A percentile compares a stretch with the other conserved stretches of the same genome.
phyloP scores from a whole-genome alignment of 2,797 vertebrate species.

The Phataginus tricuspis region DNA sequence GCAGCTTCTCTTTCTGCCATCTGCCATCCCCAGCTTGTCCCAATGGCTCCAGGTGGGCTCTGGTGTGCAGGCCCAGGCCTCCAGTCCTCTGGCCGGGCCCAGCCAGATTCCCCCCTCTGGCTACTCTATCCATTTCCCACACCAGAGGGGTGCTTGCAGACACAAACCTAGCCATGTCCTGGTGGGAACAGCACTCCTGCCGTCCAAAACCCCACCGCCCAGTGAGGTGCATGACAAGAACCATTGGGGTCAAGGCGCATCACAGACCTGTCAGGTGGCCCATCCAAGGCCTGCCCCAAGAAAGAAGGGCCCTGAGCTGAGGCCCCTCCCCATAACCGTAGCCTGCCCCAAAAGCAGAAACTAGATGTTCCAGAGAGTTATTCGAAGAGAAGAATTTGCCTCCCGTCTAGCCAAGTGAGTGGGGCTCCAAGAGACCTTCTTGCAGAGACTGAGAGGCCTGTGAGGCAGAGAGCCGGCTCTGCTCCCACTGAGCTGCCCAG shows the following conservation, averaged over 20 bases:
- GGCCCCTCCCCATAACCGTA: background rate
- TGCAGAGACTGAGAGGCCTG: background rate
- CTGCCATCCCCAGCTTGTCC: background rate
- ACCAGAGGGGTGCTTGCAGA: background rate
- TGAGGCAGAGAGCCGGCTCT: background rate
- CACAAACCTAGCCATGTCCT: background rate
- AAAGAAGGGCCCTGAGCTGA: background rate
- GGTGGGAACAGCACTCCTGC: background rate
- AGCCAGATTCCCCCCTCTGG: background rate
- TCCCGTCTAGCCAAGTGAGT: background rate
- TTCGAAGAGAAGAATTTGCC: background rate
- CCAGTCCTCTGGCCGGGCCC: background rate
- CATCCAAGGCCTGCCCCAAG: rapidly evolving
- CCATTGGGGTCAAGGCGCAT: background rate
- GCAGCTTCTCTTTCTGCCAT: rapidly evolving
- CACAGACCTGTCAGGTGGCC: rapidly evolving
- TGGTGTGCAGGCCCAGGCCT: background rate
- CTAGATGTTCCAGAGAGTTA: background rate
- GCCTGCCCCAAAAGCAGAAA: background rate
- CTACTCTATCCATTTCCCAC: background rate
- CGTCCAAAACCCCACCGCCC: background rate
- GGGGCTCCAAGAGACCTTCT: background rate
- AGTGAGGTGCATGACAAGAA: background rate
- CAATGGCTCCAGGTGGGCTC: rapidly evolving
- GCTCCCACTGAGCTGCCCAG: background rate